phyloP scores from a whole-genome alignment of 1,140 invertebrate genomes.

The Dendrolimus kikuchii region DNA sequence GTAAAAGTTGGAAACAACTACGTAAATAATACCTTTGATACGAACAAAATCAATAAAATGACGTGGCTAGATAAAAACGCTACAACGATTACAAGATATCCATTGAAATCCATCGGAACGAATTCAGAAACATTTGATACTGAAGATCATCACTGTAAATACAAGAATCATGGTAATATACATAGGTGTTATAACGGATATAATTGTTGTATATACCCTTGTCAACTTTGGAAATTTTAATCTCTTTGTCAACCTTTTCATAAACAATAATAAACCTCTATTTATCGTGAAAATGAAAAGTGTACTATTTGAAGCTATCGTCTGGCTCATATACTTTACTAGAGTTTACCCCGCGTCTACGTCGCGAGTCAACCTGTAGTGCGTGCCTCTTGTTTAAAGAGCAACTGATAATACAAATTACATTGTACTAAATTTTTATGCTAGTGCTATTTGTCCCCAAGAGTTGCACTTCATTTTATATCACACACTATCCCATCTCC shows the following conservation, averaged over 20 bases:
- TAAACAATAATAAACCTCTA: not conserved
- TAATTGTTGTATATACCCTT: not conserved
- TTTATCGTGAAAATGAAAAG: not conserved
- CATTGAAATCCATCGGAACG: conserved; percentile 19
- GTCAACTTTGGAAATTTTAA: not conserved
- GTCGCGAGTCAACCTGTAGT: no score
- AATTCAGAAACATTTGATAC: conserved; percentile 3
- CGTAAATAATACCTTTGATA: not conserved
- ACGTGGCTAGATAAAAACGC: conserved; percentile 12
- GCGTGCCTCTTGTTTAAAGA: no score
- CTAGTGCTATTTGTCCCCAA: no score
- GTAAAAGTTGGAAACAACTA: not conserved
- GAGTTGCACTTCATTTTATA: no score
- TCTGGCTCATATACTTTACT: no score
- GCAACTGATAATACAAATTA: no score
- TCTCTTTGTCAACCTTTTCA: not conserved
- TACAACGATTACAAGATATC: conserved; percentile 28
- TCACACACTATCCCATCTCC: no score
- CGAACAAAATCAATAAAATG: not conserved
- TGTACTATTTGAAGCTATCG: no score
- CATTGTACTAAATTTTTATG: no score
- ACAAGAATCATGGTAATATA: conserved; percentile 2
- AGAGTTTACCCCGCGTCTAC: no score
- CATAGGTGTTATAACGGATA: conserved; percentile 5
- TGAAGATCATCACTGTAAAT: not conserved